Base-by-base conservation (phyloP, 2,888 invertebrate species). In the Amblyteles armatorius region DNA sequence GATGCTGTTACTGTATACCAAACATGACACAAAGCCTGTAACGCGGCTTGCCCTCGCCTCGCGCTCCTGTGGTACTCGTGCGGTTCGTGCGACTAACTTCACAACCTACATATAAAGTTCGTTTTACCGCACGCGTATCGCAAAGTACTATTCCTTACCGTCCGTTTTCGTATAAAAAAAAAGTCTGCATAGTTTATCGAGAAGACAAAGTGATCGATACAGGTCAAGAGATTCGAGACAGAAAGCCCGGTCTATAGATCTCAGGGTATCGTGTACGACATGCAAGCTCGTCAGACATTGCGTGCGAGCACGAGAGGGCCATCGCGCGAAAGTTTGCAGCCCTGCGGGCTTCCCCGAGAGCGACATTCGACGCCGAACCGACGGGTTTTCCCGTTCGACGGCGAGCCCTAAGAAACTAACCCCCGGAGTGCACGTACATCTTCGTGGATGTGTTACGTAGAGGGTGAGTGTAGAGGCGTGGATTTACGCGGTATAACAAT, bases 301-400 rank as follows among this genome's bases (percentile, higher is more conserved):
- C 74, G 83, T 69, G 79, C 16, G 5, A 40, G 52, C 60, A 26
- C 6, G 57, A 52, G 26, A 19, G 29, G 52, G 40, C 67, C 44
- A 80, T 63, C 19, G 55, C 55, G 13, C 73, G 55, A 67, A 73
- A 80, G 73, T 80, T 73, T 16, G 68, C 44, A 74, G 48, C 36
- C 48, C 33, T 22, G 22, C 67, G 74, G 71, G 65, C 26, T 69
- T 63, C 52, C 33, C 36, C 22, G 52, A 67, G 67, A 82, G 74
- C 33, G 79, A 71, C 76, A 72, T 83, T 83, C 79, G 76, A 79
- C 76, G 76, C 50, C 48, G 13, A 79, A 83, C 76, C 55, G 76
- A 67, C 79, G 83, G 65, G 79, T 76, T 79, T 74, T 55, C 3
- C 44, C 65, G 76, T 83, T 79, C 63, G 69, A 71, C 50, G 79